phyloP scores from a whole-genome alignment of 92 coral and sea anemone genomes.

The Siderastrea siderea region DNA sequence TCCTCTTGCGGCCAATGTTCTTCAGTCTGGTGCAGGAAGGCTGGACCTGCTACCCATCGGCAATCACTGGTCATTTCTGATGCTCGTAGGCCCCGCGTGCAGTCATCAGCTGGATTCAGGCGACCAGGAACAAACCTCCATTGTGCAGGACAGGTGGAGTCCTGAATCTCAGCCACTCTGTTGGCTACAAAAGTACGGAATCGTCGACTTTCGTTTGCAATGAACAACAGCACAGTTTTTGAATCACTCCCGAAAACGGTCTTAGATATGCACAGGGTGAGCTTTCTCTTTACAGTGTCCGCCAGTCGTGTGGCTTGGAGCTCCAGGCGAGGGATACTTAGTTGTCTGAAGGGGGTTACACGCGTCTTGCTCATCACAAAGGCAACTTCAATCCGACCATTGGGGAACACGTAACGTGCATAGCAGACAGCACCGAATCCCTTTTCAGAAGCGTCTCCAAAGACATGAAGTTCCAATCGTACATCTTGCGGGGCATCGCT shows the following conservation, averaged over 20 bases:
- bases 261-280: constrained; percentile 18
- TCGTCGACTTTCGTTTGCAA: constrained; percentile 24
- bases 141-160: constrained; percentile 17
- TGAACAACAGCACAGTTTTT: constrained; percentile 31
- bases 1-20: constrained; percentile 25
- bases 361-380: constrained; percentile 59
- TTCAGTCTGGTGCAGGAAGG: constrained; percentile 24
- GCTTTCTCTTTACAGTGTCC: constrained; percentile 41
- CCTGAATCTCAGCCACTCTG: constrained; percentile 40
- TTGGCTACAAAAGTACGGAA: constrained; percentile 47
- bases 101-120: constrained; percentile 46
- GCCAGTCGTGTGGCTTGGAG: constrained; percentile 70
- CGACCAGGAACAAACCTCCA: constrained; percentile 49
- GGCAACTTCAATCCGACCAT: constrained; percentile 31
- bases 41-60: constrained; percentile 35
- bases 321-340: constrained; percentile 62
- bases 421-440: constrained; percentile 66
- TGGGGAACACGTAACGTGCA: constrained; percentile 29
- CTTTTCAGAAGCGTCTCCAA: constrained; percentile 66
- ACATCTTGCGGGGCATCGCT: constrained; percentile 5
- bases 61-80: constrained; percentile 20
- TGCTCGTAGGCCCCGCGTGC: constrained; percentile 35
- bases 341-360: constrained; percentile 62
- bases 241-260: constrained; percentile 66
- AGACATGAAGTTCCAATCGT: constrained; percentile 49